Evolutionary conservation across 2,888 invertebrate species (phyloP).

Genomic region (Rhabditophanes sp.): DNA sequence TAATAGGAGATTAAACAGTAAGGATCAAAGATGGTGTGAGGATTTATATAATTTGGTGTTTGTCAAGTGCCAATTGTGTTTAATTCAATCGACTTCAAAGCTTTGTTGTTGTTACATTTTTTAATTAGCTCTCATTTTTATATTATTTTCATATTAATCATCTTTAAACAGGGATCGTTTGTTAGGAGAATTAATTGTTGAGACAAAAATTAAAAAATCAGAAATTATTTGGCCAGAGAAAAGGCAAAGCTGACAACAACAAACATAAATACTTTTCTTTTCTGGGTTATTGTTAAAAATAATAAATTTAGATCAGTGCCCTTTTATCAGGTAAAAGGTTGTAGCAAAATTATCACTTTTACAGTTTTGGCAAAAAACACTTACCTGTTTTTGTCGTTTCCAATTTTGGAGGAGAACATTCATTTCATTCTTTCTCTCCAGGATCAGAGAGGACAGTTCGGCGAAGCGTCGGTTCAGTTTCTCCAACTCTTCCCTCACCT

Average conservation of each 20-base stretch:
- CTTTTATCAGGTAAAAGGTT: too few species aligned
- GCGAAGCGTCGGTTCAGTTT: slow-evolving; percentile 43
- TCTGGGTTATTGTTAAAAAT: too few species aligned
- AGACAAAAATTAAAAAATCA: not conserved
- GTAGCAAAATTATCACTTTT: too few species aligned
- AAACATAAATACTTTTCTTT: too few species aligned
- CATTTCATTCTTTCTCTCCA: slow-evolving; percentile 42
- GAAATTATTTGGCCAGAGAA: not conserved
- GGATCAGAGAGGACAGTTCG: slow-evolving; percentile 40
- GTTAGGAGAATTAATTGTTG: not conserved
- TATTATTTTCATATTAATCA: not conserved
- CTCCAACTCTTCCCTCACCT: slow-evolving; percentile 42
- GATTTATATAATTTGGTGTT: too few species aligned
- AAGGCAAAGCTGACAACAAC: not conserved
- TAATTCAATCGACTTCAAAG: too few species aligned
- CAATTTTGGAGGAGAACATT: slow-evolving; percentile 43
- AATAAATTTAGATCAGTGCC: too few species aligned
- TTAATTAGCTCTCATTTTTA: not conserved
- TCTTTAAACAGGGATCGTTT: not conserved
- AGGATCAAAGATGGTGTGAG: too few species aligned
- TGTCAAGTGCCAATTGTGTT: too few species aligned
- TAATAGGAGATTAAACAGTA: too few species aligned
- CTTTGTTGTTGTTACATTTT: not conserved
- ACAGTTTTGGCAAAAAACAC: slow-evolving; percentile 10
- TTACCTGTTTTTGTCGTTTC: slow-evolving; percentile 43